These are phyloP conservation scores for Chaitophorus viminalis DNA, from an alignment of 2,888 invertebrate genomes.

Conservation along the genomic window DNA sequence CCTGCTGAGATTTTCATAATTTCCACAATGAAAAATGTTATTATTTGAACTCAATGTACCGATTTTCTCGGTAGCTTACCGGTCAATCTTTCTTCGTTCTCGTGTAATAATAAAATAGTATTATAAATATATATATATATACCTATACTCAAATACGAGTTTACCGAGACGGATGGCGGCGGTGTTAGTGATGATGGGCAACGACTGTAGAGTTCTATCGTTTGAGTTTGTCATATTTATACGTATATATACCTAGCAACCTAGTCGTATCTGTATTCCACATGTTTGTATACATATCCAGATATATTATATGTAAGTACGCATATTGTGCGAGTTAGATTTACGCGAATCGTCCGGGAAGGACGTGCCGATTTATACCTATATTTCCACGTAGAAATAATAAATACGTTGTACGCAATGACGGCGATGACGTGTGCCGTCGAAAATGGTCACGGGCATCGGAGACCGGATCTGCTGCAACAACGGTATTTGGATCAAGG, in stretches of 20 bases:
- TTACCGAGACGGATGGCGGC: neutral
- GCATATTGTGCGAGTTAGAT: conserved; percentile 21
- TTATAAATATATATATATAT: too few relatives aligned
- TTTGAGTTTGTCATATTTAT: too few relatives aligned
- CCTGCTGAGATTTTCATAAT: too few relatives aligned
- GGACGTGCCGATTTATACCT: neutral
- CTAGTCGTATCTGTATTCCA: neutral
- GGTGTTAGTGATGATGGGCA: too few relatives aligned
- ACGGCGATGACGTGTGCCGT: conserved; percentile 28
- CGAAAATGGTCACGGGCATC: conserved; percentile 44
- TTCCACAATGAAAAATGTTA: too few relatives aligned
- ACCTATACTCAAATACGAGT: neutral
- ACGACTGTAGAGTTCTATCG: neutral
- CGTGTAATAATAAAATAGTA: too few relatives aligned
- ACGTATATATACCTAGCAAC: too few relatives aligned
- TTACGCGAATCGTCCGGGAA: conserved; percentile 18
- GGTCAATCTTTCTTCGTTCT: too few relatives aligned
- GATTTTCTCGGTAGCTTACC: too few relatives aligned
- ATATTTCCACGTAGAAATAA: conserved; percentile 37
- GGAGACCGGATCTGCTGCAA: conserved; percentile 28
- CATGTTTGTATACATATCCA: conserved; percentile 1
- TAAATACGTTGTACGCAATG: neutral
- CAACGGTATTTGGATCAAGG: conserved; percentile 62
- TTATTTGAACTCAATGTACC: too few relatives aligned
- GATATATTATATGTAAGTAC: too few relatives aligned